Evolutionary conservation across 64 coral and sea anemone genomes (phyloP), one percentile per base, ranked within the genome.

Genomic region (Acropora yongei): DNA sequence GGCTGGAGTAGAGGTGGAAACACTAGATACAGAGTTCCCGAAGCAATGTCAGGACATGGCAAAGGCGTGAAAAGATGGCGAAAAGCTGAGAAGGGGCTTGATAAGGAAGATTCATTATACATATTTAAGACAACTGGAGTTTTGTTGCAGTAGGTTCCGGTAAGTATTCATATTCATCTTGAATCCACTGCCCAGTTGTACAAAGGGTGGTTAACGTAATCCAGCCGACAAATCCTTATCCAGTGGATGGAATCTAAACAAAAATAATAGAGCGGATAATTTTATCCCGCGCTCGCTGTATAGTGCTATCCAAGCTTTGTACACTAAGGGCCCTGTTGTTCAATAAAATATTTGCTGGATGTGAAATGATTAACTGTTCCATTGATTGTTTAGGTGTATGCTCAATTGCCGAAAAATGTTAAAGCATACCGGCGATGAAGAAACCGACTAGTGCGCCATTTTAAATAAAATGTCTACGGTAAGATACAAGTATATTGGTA

Each of bases 91-190:
- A 90, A 82, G 78, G 89, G 67, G 45, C 78, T 90, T 81, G 78
- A 80, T 82, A 90, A 82, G 61, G 78, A 82, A 65, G 78, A 82
- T 82, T 90, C 89, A 73, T 73, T 82, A 49, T 50, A 12, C 65
- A 90, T 90, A 73, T 82, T 90, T 73, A 90, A 90, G 89, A 90
- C 57, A 80, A 82, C 89, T 82, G 89, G 78, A 73, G 78, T 82
- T 73, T 90, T 82, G 61, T 74, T 90, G 88, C 89, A 86, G 82
- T 86, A 86, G 82, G 82, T 69, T 86, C 82, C 63, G 58, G 82
- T 86, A 86, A 86, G 82, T 86, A 86, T 86, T 86, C 60, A 72
- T 86, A 72, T 86, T 86, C 82, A 14, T 86, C 82, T 86, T 86
- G 82, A 71, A 86, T 86, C 82, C 58, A 69, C 63, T 86, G 82